Percentiles rank a stretch among this genome's conserved stretches.
Conservation (phyloP, 2,113 vertebrate species). For the Strix aluco region DNA sequence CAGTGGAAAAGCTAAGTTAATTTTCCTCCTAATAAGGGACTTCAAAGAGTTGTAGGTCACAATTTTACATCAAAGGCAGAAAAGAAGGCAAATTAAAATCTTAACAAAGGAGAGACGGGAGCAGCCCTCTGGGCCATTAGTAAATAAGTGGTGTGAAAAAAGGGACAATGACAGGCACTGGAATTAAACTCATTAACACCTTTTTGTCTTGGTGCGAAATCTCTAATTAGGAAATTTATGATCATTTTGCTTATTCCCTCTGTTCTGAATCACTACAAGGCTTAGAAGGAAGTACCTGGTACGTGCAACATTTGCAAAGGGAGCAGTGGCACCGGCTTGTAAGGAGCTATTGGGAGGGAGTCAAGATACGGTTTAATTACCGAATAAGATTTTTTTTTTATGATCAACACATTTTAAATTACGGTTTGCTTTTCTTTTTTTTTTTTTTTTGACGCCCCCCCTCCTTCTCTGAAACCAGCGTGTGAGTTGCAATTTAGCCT, state of each 20-base stretch:
- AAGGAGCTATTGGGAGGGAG: neutral
- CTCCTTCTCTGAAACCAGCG: neutral
- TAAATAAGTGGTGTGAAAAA: slow-evolving; percentile 79
- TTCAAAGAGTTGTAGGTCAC: slow-evolving; percentile 82
- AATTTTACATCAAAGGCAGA: slow-evolving; percentile 83
- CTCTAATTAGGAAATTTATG: slow-evolving; percentile 80
- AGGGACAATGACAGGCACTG: slow-evolving; percentile 71
- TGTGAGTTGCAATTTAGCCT: neutral
- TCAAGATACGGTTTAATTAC: slow-evolving; percentile 47
- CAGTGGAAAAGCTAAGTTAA: slow-evolving; percentile 69
- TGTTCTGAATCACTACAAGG: slow-evolving; percentile 41
- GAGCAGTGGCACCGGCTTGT: neutral
- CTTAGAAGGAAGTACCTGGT: slow-evolving; percentile 58
- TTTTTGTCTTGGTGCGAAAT: slow-evolving; percentile 76
- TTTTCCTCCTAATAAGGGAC: slow-evolving; percentile 83
- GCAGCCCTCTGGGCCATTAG: slow-evolving; percentile 78
- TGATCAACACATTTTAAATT: neutral
- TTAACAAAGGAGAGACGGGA: slow-evolving; percentile 76
- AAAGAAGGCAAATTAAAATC: slow-evolving; percentile 77
- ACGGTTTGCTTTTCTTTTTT: neutral
- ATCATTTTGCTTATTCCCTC: slow-evolving; percentile 70
- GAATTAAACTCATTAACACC: slow-evolving; percentile 76
- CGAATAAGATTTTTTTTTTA: neutral
- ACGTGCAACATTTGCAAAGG: slow-evolving; percentile 45
- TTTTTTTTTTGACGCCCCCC: neutral